Base-by-base conservation (phyloP, 1,140 invertebrate species). In the Rhizoglyphus robini region DNA sequence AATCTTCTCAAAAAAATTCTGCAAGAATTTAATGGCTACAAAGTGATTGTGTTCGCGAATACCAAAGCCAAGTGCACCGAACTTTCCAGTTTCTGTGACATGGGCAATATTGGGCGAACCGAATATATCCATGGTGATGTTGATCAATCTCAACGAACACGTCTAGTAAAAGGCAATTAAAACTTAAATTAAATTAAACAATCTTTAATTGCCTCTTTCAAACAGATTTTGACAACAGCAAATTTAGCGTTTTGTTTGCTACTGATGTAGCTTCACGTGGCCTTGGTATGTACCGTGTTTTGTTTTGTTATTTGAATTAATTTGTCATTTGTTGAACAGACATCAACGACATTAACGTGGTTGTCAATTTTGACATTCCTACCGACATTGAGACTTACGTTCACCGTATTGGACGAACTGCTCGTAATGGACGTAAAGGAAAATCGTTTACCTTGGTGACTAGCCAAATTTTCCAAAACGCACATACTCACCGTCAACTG, bases 281-380 rank as follows among this genome's bases (percentile, higher is more conserved):
- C 15, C 32, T 66, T 13, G 61, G 61, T 63, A 63, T 49, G 32
- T n/a, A n/a, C n/a, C n/a, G n/a, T n/a, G 11, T 4, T 11, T 63
- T 97, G 76, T 93, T 98, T 77, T 95, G 98, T 0, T 94, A 59
- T 25, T 23, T 23, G 25, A 34, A 48, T 8, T 23, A 4, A 32
- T 65, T 13, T 27, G 11, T 23, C 30, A 34, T 29, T 67, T 67
- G 11, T 65, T 36, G 57, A n/a, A 70, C 66, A 81, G 81, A 82
- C 74, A 79, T 82, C 61, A 74, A 76, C 38, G 81, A 83, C 69
- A 80, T 82, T 63, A 78, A 79, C 68, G 79, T 76, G 75, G 81
- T 82, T 47, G 77, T 82, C 69, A 82, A 82, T 73, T 80, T 76
- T 72, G 81, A 82, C 71, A 82, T 79, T 70, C 81, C 81, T 13